Percentiles rank a stretch among this genome's conserved stretches.
Conservation (phyloP, 2,888 invertebrate genomes). For the Temnothorax ravouxi region DNA sequence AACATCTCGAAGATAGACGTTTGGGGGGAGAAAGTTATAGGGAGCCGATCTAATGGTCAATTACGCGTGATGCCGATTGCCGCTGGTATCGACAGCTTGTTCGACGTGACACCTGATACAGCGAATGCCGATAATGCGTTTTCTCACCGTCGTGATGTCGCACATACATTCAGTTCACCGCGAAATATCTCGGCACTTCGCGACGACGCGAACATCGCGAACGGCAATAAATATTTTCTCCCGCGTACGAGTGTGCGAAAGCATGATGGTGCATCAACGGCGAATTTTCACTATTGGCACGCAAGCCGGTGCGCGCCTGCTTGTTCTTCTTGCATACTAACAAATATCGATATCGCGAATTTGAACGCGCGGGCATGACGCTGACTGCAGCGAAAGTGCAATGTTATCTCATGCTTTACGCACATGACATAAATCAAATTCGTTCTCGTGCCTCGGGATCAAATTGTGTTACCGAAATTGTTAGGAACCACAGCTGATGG, state of each 20-base stretch:
- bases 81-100: slow-evolving; percentile 67
- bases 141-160: slow-evolving; percentile 15
- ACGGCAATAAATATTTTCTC: slow-evolving; percentile 28
- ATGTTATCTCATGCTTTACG: slow-evolving; percentile 46
- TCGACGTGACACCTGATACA: slow-evolving; percentile 43
- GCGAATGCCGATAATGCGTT: slow-evolving; percentile 31
- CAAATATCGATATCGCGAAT: slow-evolving; percentile 21
- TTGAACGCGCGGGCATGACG: slow-evolving; percentile 20
- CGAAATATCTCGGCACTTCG: not conserved
- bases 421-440: slow-evolving; percentile 33
- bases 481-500: slow-evolving; percentile 32
- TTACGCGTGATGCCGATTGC: slow-evolving; percentile 46
- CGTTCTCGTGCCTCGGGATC: not conserved
- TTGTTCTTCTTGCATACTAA: not conserved
- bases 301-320: not conserved
- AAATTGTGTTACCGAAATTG: slow-evolving; percentile 44
- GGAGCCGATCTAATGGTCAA: slow-evolving; percentile 58
- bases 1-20: slow-evolving; percentile 27
- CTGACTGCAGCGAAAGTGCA: slow-evolving; percentile 28
- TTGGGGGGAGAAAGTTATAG: slow-evolving; percentile 24
- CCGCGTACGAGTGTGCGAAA: not conserved
- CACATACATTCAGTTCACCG: not conserved
- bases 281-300: slow-evolving; percentile 4
- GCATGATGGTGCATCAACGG: not conserved
- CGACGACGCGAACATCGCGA: not conserved